Conservation (phyloP, 2,888 invertebrate genomes). For the Cheilosia soror region DNA sequence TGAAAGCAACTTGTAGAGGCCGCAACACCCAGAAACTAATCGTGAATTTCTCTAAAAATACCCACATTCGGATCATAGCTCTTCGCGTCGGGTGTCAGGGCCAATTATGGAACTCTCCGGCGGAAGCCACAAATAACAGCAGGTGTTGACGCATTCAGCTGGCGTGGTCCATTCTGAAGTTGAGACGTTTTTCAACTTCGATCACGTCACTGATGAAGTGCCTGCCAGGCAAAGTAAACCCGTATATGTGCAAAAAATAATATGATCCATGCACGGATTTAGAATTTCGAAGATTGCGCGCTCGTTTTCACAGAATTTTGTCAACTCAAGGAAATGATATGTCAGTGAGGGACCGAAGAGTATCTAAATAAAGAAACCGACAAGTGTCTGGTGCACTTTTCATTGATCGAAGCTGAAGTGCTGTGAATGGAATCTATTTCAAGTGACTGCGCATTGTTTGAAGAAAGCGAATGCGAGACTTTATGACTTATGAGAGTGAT, state of each 20-base stretch:
- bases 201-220: constrained; percentile 31
- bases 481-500: neutral
- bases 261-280: constrained; percentile 62
- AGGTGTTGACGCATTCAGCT: constrained; percentile 76
- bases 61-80: constrained; percentile 22
- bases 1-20: constrained; percentile 24
- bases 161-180: constrained; percentile 70
- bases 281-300: constrained; percentile 42
- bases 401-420: constrained; percentile 42
- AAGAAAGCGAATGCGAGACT: neutral
- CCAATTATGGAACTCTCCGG: constrained; percentile 71
- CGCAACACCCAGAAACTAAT: constrained; percentile 34
- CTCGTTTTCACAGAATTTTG: constrained; percentile 48
- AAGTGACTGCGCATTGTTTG: neutral
- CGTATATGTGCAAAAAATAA: constrained; percentile 50
- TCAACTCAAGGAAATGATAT: constrained; percentile 57
- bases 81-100: constrained; percentile 63
- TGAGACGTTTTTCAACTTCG: constrained; percentile 73
- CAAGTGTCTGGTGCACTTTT: neutral
- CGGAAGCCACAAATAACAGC: constrained; percentile 76
- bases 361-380: constrained; percentile 44
- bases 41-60: constrained; percentile 46
- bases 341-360: constrained; percentile 24
- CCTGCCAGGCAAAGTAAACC: too few species aligned
- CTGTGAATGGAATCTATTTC: constrained; percentile 53